These are phyloP conservation scores for Porites lutea DNA, from an alignment of 64 coral and sea anemone species.

Conservation along the genomic window DNA sequence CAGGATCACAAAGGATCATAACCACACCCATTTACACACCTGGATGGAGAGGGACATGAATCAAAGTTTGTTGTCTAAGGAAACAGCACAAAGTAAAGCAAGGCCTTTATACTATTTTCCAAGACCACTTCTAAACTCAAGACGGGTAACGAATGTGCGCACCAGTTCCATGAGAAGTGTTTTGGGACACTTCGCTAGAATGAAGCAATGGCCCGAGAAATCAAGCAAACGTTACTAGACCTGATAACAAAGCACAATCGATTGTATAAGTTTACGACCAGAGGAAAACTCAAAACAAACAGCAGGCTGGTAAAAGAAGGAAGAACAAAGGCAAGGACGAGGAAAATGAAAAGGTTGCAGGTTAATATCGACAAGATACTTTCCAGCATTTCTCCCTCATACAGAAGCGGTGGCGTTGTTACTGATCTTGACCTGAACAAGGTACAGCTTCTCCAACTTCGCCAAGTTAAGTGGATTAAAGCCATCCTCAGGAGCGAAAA, in stretches of 20 bases:
- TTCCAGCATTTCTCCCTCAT: background rate
- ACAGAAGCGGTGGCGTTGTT: background rate
- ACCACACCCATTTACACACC: too few species aligned
- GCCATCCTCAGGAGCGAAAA: conserved; percentile 2
- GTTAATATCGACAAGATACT: background rate
- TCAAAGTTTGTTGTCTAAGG: too few species aligned
- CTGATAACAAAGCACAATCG: background rate
- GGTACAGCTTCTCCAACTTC: conserved; percentile 11
- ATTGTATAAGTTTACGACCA: background rate
- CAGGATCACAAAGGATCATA: too few species aligned
- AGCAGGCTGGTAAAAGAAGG: conserved; percentile 35
- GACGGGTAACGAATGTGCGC: background rate
- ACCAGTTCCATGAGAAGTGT: conserved; percentile 11
- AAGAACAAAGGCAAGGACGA: conserved; percentile 4
- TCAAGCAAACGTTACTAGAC: background rate
- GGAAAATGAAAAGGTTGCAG: background rate
- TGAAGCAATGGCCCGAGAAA: conserved; percentile 1
- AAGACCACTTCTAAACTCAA: background rate
- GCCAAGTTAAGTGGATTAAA: conserved; percentile 1
- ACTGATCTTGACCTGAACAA: background rate
- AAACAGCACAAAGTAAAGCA: too few species aligned
- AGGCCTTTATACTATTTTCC: background rate
- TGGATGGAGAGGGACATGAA: too few species aligned
- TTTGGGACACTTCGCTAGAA: background rate
- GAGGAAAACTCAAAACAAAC: conserved; percentile 14